phyloP scores from a whole-genome alignment of 2,888 invertebrate species.

The Conomelus anceps region DNA sequence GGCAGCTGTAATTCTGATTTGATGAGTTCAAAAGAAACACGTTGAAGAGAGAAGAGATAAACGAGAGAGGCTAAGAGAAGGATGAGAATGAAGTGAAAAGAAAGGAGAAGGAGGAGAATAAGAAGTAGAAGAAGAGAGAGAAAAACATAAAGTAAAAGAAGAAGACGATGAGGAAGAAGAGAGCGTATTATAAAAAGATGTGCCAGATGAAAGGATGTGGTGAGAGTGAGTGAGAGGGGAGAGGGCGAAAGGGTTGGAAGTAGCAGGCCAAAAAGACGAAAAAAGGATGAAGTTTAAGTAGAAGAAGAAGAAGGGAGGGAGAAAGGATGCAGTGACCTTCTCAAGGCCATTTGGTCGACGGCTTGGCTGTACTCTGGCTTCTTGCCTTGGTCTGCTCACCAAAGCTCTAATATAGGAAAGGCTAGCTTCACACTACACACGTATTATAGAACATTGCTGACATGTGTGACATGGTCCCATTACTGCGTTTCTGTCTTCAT shows the following conservation, averaged over 20 bases:
- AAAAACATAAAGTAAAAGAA: background rate
- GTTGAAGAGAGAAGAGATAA: background rate
- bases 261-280: background rate
- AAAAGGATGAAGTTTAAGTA: background rate
- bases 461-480: too few relatives aligned
- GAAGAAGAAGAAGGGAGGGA: background rate
- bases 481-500: too few relatives aligned
- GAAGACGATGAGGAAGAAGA: background rate
- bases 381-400: background rate
- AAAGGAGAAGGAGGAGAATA: background rate
- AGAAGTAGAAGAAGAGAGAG: background rate
- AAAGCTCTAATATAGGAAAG: background rate
- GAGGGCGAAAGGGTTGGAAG: background rate
- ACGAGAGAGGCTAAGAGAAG: background rate
- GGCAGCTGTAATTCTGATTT: too few relatives aligned
- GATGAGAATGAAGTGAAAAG: background rate
- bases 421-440: too few relatives aligned
- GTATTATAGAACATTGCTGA: too few relatives aligned
- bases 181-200: too few relatives aligned
- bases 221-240: background rate
- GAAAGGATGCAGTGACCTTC: background rate
- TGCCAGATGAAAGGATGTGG: background rate
- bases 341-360: background rate
- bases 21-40: background rate
- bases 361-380: background rate